These are phyloP conservation scores for Peromyscus eremicus DNA, from an alignment of 2,797 vertebrate genomes.

Conservation along the genomic window DNA sequence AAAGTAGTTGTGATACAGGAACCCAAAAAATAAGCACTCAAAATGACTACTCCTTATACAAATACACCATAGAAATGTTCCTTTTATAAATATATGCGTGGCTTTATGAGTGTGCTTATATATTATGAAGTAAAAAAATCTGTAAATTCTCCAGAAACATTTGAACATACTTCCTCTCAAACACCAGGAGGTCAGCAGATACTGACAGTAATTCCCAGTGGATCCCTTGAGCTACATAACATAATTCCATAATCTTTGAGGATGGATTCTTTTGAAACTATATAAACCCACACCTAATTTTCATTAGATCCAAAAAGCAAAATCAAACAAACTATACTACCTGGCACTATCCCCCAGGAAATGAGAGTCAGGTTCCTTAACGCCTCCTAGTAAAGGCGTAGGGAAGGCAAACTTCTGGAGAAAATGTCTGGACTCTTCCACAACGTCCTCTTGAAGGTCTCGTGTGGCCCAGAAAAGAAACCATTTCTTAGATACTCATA, in stretches of 20 bases:
- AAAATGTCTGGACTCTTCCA: background rate
- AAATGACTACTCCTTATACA: background rate
- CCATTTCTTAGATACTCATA: background rate
- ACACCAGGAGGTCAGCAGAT: background rate
- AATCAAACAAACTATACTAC: background rate
- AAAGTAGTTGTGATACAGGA: background rate
- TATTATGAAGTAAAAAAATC: slow-evolving; percentile 39
- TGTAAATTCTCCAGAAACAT: slow-evolving; percentile 25
- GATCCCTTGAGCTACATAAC: background rate
- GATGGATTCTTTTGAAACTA: background rate
- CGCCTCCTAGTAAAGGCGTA: background rate
- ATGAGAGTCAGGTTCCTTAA: background rate
- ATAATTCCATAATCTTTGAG: background rate
- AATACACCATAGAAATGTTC: background rate
- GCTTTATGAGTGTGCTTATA: background rate
- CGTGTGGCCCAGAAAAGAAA: background rate
- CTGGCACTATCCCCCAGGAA: background rate
- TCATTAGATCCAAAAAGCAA: background rate
- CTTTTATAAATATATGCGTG: background rate
- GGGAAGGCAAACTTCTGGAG: background rate
- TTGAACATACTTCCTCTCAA: background rate
- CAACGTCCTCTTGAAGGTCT: background rate
- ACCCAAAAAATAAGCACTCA: background rate
- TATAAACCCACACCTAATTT: background rate
- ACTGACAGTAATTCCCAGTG: background rate